phyloP scores from a whole-genome alignment of 1,140 invertebrate species.

The Drosophila sechellia region DNA sequence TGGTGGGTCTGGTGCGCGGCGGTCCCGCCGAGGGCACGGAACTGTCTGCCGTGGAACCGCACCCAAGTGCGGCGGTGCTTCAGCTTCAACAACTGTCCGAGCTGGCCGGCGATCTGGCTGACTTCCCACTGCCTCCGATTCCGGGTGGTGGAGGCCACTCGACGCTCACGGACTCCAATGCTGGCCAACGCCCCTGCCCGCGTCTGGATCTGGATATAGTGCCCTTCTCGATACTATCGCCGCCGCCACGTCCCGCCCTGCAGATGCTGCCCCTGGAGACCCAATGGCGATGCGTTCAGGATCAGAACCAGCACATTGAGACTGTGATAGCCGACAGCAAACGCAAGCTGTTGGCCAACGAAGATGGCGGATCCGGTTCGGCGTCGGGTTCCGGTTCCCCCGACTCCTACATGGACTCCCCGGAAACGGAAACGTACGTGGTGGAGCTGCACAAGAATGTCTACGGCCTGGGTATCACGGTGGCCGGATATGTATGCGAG shows the following conservation, averaged over 20 bases:
- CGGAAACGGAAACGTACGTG: constrained; percentile 87
- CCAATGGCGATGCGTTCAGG: constrained; percentile 49
- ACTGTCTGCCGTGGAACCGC: constrained; percentile 50
- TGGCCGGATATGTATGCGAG: constrained; percentile 89
- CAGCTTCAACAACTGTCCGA: constrained; percentile 17
- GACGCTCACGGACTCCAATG: constrained; percentile 2
- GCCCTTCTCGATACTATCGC: constrained; percentile 80
- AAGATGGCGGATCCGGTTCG: constrained; percentile 53
- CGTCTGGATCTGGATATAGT: constrained; percentile 75
- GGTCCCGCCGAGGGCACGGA: constrained; percentile 61
- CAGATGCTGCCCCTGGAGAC: constrained; percentile 63
- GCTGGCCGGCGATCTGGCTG: constrained; percentile 66
- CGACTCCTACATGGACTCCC: constrained; percentile 77
- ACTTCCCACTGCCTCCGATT: constrained; percentile 79
- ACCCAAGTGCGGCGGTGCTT: not conserved
- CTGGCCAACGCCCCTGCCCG: constrained; percentile 42
- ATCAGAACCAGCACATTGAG: constrained; percentile 55
- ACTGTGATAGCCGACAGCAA: constrained; percentile 79
- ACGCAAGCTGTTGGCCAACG: constrained; percentile 51
- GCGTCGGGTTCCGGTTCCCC: constrained; percentile 57
- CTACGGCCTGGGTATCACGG: constrained; percentile 88
- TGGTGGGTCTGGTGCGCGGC: constrained; percentile 69
- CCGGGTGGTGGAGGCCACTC: constrained; percentile 41
- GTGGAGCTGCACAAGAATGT: constrained; percentile 88
- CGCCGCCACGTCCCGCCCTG: constrained; percentile 68